phyloP scores from a whole-genome alignment of 2,888 invertebrate species.

The Chorisops tibialis region DNA sequence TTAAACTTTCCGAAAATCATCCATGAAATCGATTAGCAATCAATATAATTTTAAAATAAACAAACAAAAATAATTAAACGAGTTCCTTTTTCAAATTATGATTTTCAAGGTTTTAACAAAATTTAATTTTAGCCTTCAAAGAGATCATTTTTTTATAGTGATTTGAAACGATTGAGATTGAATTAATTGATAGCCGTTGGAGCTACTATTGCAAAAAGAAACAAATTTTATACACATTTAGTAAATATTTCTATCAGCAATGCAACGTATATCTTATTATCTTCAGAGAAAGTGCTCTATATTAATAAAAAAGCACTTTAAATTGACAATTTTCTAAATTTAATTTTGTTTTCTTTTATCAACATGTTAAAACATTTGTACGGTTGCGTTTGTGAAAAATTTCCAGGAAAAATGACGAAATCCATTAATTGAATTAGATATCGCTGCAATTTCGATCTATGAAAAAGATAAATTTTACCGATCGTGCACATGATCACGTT shows the following conservation, averaged over 20 bases:
- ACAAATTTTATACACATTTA: background rate
- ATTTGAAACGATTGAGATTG: too few species aligned
- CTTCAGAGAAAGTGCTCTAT: background rate
- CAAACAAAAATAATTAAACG: background rate
- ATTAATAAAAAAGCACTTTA: background rate
- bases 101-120: too few species aligned
- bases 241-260: background rate
- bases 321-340: conserved; percentile 3
- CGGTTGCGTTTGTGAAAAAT: background rate
- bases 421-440: conserved; percentile 24
- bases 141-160: too few species aligned
- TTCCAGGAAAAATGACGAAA: conserved; percentile 15
- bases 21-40: background rate
- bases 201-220: background rate
- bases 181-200: too few species aligned
- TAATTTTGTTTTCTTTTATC: background rate
- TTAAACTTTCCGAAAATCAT: conserved; percentile 4
- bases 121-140: too few species aligned
- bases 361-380: conserved; percentile 9
- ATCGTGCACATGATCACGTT: background rate
- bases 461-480: conserved; percentile 13
- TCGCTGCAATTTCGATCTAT: conserved; percentile 12
- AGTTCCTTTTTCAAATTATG: too few species aligned
- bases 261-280: background rate
- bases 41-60: background rate